phyloP scores from a whole-genome alignment of 2,888 invertebrate species.

The Nysson spinosus region DNA sequence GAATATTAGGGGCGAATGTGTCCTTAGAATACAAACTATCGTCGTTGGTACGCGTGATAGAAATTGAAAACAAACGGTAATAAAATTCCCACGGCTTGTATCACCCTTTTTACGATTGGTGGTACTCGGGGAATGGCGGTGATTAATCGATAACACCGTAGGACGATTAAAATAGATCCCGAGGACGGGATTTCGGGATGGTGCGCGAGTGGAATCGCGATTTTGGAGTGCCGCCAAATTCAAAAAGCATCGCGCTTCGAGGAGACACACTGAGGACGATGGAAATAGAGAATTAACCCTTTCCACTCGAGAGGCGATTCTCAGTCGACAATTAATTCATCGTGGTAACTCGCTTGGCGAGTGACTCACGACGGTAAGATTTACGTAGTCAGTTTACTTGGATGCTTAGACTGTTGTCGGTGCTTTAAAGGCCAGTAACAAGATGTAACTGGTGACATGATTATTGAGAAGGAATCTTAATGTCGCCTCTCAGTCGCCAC shows the following conservation, averaged over 20 bases:
- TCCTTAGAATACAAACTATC: no score
- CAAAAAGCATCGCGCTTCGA: slow-evolving; percentile 41
- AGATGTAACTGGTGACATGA: no score
- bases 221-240: slow-evolving; percentile 63
- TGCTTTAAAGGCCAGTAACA: no score
- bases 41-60: neutral
- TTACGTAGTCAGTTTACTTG: no score
- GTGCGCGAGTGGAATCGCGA: slow-evolving; percentile 54
- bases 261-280: slow-evolving; percentile 20
- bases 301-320: no score
- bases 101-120: slow-evolving; percentile 10
- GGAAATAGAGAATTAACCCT: slow-evolving; percentile 45
- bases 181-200: slow-evolving; percentile 58
- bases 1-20: no score
- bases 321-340: no score
- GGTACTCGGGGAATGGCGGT: slow-evolving; percentile 30
- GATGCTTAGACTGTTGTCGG: no score
- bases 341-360: no score
- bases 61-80: neutral
- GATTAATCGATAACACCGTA: slow-evolving; percentile 64
- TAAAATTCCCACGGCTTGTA: neutral
- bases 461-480: no score
- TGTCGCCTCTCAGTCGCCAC: no score
- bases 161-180: slow-evolving; percentile 67
- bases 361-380: no score